A percentile compares a stretch with the other conserved stretches of the same genome.
phyloP scores from a whole-genome alignment of 1,140 invertebrate genomes.

The Phthorimaea operculella region DNA sequence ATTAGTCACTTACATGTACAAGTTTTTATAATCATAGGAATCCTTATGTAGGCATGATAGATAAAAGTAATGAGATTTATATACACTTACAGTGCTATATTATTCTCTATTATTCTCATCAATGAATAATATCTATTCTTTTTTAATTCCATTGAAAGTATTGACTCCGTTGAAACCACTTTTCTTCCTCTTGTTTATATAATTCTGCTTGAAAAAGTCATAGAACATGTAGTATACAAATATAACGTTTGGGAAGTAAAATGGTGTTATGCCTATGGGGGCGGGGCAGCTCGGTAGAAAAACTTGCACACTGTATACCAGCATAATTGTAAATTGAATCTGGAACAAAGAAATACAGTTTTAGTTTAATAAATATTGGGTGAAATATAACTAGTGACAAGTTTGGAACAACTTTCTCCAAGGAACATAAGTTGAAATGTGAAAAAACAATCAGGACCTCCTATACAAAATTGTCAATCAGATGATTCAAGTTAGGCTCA shows the following conservation, averaged over 20 bases:
- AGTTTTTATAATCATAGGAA: too few species aligned
- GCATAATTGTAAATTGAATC: conserved; percentile 75
- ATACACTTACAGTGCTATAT: too few species aligned
- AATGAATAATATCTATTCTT: not conserved
- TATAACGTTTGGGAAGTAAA: conserved; percentile 72
- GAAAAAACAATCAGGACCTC: too few species aligned
- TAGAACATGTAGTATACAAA: conserved; percentile 78
- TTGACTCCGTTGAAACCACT: not conserved
- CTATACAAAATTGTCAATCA: too few species aligned
- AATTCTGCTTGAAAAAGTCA: conserved; percentile 70
- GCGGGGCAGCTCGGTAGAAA: conserved; percentile 69
- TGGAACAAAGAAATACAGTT: conserved; percentile 48
- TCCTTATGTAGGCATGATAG: too few species aligned
- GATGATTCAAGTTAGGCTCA: too few species aligned
- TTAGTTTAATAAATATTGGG: too few species aligned
- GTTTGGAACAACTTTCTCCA: too few species aligned
- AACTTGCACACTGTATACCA: conserved; percentile 67
- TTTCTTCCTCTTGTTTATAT: conserved; percentile 19
- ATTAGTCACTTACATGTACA: too few species aligned
- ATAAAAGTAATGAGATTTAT: too few species aligned
- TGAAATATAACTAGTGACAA: too few species aligned
- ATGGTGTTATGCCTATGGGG: conserved; percentile 57
- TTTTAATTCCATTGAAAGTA: not conserved
- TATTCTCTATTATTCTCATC: not conserved
- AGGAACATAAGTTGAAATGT: too few species aligned